Base-by-base conservation (phyloP, 2,113 vertebrate genomes). In the Platichthys flesus region DNA sequence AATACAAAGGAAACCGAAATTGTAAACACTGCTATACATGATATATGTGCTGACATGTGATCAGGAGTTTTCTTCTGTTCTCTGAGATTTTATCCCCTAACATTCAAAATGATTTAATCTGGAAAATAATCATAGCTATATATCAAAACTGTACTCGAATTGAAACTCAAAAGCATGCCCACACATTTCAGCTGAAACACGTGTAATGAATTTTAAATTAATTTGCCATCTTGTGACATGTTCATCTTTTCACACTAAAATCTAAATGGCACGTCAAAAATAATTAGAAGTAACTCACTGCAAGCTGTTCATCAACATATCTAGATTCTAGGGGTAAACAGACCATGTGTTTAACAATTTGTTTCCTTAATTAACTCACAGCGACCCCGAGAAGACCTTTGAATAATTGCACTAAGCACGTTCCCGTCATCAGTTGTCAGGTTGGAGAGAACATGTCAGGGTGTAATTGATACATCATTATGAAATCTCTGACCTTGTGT, bases 291-390 rank as follows among this genome's bases (percentile, higher is more conserved):
- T 37, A 75, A 58, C 35, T 54, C 21, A 10, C 47, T 47, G 6
- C 37, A 76, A 13, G 49, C 40, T 20, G 26, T 52, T 74, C 67
- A 73, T 63, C 67, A 63, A 59, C 74, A 74, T 16, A 18, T 76
- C 10, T 51, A 14, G 5, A 1, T 72, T 74, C 73, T 40, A n/a
- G 20, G 5, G 58, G 42, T 74, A 85, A 86, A 81, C 74, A 40
- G 67, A 76, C 56, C 83, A 85, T 79, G 71, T 81, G 73, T 90
- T 90, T 78, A 90, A 82, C 80, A 37, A 67, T 88, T 86, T 81
- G 55, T 79, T 79, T 82, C 70, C 63, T 74, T 85, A 88, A 90
- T 91, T 85, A 77, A 80, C 83, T 85, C 37, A 18, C 57, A 23
- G n/a, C 14, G 62, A 85, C 76, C 81, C 45, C 2, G 18, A 60